phyloP scores from a whole-genome alignment of 2,113 vertebrate genomes.

The Garra rufa region DNA sequence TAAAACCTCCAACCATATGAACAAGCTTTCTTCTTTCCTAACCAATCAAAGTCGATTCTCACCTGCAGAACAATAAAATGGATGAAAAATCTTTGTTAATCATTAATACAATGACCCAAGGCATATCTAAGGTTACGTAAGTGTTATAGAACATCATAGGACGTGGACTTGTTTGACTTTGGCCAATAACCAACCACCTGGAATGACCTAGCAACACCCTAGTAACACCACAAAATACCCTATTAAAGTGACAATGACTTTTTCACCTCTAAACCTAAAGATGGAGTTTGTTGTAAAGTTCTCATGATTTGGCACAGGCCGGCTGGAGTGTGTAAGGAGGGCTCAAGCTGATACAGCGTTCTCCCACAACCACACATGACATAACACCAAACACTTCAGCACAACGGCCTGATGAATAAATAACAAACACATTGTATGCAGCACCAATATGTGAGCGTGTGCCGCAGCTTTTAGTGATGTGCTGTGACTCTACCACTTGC shows the following conservation, averaged over 20 bases:
- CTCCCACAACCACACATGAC: conserved; percentile 33
- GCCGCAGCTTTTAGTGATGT: neutral
- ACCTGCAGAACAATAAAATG: neutral
- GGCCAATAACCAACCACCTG: too few relatives aligned
- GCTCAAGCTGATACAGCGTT: conserved; percentile 57
- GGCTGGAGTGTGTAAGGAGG: neutral
- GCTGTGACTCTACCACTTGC: conserved; percentile 34
- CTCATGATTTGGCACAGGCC: conserved; percentile 31
- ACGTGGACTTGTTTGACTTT: neutral
- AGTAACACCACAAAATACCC: too few relatives aligned
- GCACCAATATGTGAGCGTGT: neutral
- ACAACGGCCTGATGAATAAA: neutral
- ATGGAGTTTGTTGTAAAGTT: neutral
- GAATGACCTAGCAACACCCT: neutral
- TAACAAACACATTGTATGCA: neutral
- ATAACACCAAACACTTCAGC: conserved; percentile 39
- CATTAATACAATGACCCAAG: neutral
- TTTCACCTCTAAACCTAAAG: too few relatives aligned
- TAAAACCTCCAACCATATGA: neutral
- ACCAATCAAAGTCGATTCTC: neutral
- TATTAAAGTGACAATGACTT: neutral
- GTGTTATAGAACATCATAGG: neutral
- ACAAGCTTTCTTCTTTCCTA: neutral
- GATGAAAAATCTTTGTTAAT: neutral
- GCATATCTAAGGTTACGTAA: neutral